Conservation (phyloP, 1,140 invertebrate species). For the Papilio glaucus region DNA sequence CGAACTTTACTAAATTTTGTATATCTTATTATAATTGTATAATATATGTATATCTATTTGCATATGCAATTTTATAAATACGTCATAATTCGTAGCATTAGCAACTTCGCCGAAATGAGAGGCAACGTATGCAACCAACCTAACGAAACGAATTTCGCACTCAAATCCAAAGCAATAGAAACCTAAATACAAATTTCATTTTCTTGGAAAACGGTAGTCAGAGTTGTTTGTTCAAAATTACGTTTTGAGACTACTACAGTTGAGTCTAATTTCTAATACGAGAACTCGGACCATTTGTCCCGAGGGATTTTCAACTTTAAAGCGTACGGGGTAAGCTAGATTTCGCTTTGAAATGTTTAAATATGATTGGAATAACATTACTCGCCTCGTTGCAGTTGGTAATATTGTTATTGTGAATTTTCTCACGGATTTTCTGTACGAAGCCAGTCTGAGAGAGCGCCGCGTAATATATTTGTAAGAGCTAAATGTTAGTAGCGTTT, state of each 20-base stretch:
- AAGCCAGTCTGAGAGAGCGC: not conserved
- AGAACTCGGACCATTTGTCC: not conserved
- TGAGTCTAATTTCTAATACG: conserved; percentile 36
- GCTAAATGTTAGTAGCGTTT: not conserved
- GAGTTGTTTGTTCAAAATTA: conserved; percentile 31
- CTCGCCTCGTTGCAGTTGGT: conserved; percentile 33
- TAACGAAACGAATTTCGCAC: conserved; percentile 27
- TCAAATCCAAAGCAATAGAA: conserved; percentile 30
- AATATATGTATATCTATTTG: no score
- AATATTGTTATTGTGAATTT: conserved; percentile 38
- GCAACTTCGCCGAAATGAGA: no score
- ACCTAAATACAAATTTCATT: conserved; percentile 36
- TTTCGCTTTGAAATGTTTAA: conserved; percentile 24
- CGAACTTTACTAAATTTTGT: no score
- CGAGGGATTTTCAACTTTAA: conserved; percentile 28
- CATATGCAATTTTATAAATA: no score
- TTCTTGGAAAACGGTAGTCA: conserved; percentile 32
- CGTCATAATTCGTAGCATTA: no score
- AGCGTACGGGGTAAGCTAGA: not conserved
- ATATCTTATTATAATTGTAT: no score
- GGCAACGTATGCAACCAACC: no score
- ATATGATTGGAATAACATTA: conserved; percentile 37
- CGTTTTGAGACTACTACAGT: conserved; percentile 31
- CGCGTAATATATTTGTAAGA: not conserved
- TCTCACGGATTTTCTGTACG: conserved; percentile 35